Evolutionary conservation across 2,113 vertebrate species (phyloP).

Genomic region (Cricetomys ansorgei): DNA sequence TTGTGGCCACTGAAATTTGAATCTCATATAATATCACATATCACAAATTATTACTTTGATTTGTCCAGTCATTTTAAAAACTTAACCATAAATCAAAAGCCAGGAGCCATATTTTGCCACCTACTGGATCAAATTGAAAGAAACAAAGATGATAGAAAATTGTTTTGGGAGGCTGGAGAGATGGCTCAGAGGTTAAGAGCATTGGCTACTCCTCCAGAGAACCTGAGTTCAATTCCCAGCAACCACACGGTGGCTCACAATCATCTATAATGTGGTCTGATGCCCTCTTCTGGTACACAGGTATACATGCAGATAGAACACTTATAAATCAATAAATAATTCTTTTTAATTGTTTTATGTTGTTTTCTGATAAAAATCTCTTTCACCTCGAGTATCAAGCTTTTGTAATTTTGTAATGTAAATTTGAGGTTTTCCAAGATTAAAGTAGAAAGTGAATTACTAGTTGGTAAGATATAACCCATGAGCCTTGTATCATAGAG

Average conservation of each 20-base stretch:
- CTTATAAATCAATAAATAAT: too few relatives aligned
- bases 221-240: too few relatives aligned
- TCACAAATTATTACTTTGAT: conserved; percentile 21
- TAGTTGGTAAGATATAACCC: not conserved
- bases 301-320: too few relatives aligned
- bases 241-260: too few relatives aligned
- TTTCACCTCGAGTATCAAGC: not conserved
- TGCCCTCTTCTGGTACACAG: too few relatives aligned
- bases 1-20: conserved; percentile 4
- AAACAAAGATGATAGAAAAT: not conserved
- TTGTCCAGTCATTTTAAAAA: conserved; percentile 40
- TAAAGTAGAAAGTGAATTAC: not conserved
- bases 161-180: too few relatives aligned
- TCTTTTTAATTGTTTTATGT: not conserved
- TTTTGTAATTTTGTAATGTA: not conserved
- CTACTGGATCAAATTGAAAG: not conserved
- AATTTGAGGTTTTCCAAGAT: not conserved
- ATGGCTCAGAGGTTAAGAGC: too few relatives aligned
- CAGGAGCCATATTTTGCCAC: not conserved
- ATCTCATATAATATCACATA: not conserved
- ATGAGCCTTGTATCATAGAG: not conserved
- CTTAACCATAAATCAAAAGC: not conserved
- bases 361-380: conserved; percentile 12
- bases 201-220: too few relatives aligned
- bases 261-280: too few relatives aligned